Conservation (phyloP, 2,797 vertebrate genomes). For the Manis crassicaudata region DNA sequence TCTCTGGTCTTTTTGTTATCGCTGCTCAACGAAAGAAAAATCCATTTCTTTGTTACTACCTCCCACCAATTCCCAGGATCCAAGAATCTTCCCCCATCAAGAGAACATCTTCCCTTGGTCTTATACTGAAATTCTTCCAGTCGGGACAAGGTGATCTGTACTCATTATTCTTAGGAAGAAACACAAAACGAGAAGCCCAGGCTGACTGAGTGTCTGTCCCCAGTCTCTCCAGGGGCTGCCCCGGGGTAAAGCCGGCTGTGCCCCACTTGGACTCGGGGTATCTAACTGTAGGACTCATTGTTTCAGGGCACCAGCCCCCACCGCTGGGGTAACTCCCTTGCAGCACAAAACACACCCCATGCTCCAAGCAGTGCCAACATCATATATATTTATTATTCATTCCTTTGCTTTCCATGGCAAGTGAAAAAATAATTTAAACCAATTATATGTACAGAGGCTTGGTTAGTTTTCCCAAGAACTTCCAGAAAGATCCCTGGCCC, state of each 20-base stretch:
- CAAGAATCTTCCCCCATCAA: neutral
- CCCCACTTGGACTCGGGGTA: neutral
- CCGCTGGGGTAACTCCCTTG: neutral
- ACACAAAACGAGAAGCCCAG: neutral
- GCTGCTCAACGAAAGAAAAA: neutral
- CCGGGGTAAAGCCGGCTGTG: neutral
- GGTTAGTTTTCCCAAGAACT: constrained; percentile 60
- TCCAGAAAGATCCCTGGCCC: constrained; percentile 46
- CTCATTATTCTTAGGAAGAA: neutral
- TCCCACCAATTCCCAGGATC: neutral
- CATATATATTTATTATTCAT: constrained; percentile 67
- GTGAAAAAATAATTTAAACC: constrained; percentile 88
- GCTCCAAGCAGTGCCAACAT: constrained; percentile 24
- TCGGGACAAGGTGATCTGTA: neutral
- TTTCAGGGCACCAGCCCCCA: neutral
- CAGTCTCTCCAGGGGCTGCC: neutral
- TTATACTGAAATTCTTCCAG: neutral
- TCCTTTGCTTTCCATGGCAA: constrained; percentile 82
- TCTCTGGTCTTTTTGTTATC: neutral
- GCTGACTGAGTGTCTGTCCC: neutral
- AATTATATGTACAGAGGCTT: constrained; percentile 81
- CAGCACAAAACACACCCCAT: neutral
- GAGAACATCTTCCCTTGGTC: neutral
- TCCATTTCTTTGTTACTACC: neutral
- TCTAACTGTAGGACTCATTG: neutral